Conservation (phyloP, 2,113 vertebrate species). For the Vulpes vulpes region DNA sequence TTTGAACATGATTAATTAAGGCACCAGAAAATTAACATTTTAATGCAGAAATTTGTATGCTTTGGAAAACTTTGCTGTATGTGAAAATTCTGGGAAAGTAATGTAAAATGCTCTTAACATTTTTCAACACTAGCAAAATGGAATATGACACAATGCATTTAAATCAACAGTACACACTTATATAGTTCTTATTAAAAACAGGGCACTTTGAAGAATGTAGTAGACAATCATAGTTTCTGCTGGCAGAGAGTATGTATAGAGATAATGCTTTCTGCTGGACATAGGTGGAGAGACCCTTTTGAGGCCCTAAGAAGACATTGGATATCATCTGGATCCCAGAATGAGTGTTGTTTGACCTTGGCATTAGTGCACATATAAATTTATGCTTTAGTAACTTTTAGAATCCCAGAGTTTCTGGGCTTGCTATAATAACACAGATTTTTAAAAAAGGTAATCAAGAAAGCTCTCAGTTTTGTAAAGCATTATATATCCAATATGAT, state of each 20-base stretch:
- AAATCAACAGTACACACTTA: neutral
- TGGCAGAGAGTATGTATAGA: neutral
- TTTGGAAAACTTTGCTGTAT: neutral
- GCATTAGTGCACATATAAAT: neutral
- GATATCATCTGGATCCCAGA: neutral
- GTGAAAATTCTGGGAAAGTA: neutral
- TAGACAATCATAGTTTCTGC: neutral
- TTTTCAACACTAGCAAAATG: neutral
- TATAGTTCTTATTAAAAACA: neutral
- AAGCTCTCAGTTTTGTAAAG: neutral
- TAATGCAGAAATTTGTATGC: neutral
- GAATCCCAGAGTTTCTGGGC: neutral
- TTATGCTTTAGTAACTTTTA: neutral
- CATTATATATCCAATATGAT: neutral
- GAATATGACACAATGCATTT: neutral
- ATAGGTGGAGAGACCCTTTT: neutral
- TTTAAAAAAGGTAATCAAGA: slow-evolving; percentile 6
- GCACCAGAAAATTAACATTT: neutral
- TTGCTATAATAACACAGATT: neutral
- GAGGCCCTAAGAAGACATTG: neutral
- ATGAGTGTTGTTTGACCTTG: neutral
- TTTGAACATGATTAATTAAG: neutral
- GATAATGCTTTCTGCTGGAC: neutral
- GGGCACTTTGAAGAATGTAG: neutral
- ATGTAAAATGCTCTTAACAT: neutral